Base-by-base conservation (phyloP, 2,113 vertebrate species). In the Cavia aperea region DNA sequence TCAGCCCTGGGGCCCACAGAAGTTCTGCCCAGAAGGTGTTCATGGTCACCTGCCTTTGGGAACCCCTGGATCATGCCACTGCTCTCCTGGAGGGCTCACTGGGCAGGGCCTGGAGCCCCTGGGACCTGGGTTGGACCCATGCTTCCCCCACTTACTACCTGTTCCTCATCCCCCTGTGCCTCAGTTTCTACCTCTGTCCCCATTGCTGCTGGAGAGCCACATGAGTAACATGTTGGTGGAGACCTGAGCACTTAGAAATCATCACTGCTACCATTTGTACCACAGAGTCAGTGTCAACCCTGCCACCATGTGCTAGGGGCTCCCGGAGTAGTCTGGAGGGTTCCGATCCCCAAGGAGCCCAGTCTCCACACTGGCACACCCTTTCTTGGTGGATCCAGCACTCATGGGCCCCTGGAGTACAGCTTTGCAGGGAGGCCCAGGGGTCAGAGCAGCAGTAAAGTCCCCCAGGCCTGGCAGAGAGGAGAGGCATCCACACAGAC, bases 231-330 rank as follows among this genome's bases (percentile, higher is more conserved):
- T 39, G 39, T 39, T 39, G 21, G 78, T 14, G 12, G 60, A 56
- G 36, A 2, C 58, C 73, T 15, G n/a, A 13, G 58, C 39, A 54
- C 73, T 36, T n/a, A 11, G 78, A n/a, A 49, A 60, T 54, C 12
- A 36, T 19, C 56, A 4, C 4, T 1, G 79, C 70, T 72, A 26
- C 39, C 5, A 16, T 6, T 65, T 83, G 63, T 11, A 70, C 43
- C 63, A 5, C 2, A 2, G 0, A 0, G 56, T 58, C 2, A 51
- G 54, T 0, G 33, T 2, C 0, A 1, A 33, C 33, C 9, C 54
- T 33, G 33, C 78, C 2, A 4, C 43, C 13, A 24, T 2, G 36
- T 16, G 31, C 86, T 0, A 2, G 33, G 10, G 39, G 43, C 49
- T 43, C 29, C 1, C 0, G 0, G 73, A 81, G 60, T 10, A 2